phyloP scores from a whole-genome alignment of 2,888 invertebrate genomes.

The Chaetogeoica ovagalla region DNA sequence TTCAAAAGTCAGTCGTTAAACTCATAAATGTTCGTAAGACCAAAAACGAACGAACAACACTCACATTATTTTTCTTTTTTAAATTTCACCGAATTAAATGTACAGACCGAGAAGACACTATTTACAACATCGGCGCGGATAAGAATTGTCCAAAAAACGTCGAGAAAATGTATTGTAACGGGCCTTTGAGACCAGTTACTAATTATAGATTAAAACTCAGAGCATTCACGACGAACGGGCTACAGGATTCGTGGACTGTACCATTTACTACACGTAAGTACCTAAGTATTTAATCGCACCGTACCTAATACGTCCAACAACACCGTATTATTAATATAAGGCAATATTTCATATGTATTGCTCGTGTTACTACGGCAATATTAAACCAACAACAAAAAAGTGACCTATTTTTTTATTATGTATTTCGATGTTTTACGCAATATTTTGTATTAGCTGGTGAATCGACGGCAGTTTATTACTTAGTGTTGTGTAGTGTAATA shows the following conservation, averaged over 20 bases:
- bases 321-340: too few species aligned
- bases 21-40: too few species aligned
- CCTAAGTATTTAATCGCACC: too few species aligned
- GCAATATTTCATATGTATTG: background rate
- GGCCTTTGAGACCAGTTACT: conserved; percentile 35
- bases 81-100: too few species aligned
- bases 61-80: too few species aligned
- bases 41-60: too few species aligned
- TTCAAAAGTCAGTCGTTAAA: background rate
- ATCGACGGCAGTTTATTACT: conserved; percentile 22
- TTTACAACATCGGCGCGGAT: conserved; percentile 15
- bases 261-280: conserved; percentile 21
- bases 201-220: conserved; percentile 41
- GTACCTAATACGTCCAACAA: too few species aligned
- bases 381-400: too few species aligned
- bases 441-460: conserved; percentile 16
- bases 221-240: conserved; percentile 38
- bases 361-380: too few species aligned
- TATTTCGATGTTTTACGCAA: background rate
- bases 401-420: background rate
- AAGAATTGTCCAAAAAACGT: conserved; percentile 11
- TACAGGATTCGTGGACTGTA: conserved; percentile 27
- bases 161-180: conserved; percentile 45
- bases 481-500: conserved; percentile 23
- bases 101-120: background rate